Evolutionary conservation across 2,113 vertebrate species (phyloP).

Genomic region (Euleptes europaea): DNA sequence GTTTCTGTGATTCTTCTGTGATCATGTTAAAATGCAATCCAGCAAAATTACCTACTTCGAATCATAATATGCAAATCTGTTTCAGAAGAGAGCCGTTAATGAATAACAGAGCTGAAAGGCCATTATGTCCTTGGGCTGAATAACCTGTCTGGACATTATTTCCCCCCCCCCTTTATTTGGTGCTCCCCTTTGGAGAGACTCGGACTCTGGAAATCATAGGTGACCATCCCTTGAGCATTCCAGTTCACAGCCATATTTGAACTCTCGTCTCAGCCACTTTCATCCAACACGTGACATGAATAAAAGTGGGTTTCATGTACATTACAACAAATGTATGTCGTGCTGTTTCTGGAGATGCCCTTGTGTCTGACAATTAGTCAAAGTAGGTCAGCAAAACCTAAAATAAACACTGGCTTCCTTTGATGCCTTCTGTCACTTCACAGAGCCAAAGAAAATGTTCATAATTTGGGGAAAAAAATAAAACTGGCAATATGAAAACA

Average conservation of each 20-base stretch:
- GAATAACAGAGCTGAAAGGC: neutral
- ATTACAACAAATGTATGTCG: neutral
- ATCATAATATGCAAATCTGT: neutral
- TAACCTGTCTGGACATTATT: neutral
- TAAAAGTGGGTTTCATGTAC: neutral
- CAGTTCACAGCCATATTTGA: neutral
- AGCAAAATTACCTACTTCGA: neutral
- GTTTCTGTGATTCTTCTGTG: neutral
- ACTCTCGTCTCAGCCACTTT: neutral
- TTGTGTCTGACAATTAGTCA: conserved; percentile 8
- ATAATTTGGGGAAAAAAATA: neutral
- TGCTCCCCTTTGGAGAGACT: neutral
- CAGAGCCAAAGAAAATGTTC: conserved; percentile 14
- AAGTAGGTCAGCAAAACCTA: conserved; percentile 21
- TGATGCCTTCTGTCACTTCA: conserved; percentile 3
- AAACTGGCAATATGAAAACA: neutral
- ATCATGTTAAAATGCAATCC: neutral
- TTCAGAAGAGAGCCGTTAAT: neutral
- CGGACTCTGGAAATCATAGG: neutral
- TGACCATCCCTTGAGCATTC: neutral
- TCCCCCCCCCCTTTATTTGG: too few species aligned
- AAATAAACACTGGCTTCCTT: conserved; percentile 10
- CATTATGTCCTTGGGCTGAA: neutral
- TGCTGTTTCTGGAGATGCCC: conserved; percentile 16
- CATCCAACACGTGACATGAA: conserved; percentile 26